phyloP scores from a whole-genome alignment of 2,113 vertebrate genomes.

The Daubentonia madagascariensis region DNA sequence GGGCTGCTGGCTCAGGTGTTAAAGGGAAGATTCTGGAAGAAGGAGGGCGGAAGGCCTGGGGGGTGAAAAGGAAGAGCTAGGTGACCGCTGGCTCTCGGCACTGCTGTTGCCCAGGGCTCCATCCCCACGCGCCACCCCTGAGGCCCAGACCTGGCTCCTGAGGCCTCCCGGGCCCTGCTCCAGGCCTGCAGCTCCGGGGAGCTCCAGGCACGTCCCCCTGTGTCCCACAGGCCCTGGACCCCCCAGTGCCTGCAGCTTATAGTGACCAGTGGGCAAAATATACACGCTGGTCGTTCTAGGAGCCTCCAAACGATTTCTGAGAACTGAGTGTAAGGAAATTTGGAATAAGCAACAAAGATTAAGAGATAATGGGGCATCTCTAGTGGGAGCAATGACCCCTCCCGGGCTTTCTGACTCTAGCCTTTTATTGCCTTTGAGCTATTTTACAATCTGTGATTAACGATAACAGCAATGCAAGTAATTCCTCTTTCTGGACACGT shows the following conservation, averaged over 20 bases:
- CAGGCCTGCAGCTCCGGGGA: neutral
- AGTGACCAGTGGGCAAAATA: neutral
- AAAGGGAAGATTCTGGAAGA: too few relatives aligned
- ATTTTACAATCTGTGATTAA: rapidly evolving
- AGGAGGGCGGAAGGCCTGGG: neutral
- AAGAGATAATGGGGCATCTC: too few relatives aligned
- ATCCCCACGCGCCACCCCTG: neutral
- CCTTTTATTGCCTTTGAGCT: rapidly evolving
- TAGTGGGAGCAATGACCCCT: rapidly evolving
- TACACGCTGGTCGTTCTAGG: neutral
- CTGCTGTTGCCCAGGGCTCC: too few relatives aligned
- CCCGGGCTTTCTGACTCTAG: neutral
- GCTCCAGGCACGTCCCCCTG: neutral
- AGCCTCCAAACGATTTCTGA: neutral
- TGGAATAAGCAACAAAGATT: too few relatives aligned
- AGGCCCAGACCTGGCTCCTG: neutral
- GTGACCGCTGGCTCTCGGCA: neutral
- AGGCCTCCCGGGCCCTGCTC: neutral
- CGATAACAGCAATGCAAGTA: neutral
- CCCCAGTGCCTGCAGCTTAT: neutral
- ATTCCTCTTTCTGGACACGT: rapidly evolving
- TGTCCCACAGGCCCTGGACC: neutral
- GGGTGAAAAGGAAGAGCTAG: neutral
- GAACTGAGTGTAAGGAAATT: neutral
- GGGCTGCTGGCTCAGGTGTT: too few relatives aligned